Evolutionary conservation across 2,888 invertebrate genomes (phyloP).

Genomic region (Clepsis dumicolana): DNA sequence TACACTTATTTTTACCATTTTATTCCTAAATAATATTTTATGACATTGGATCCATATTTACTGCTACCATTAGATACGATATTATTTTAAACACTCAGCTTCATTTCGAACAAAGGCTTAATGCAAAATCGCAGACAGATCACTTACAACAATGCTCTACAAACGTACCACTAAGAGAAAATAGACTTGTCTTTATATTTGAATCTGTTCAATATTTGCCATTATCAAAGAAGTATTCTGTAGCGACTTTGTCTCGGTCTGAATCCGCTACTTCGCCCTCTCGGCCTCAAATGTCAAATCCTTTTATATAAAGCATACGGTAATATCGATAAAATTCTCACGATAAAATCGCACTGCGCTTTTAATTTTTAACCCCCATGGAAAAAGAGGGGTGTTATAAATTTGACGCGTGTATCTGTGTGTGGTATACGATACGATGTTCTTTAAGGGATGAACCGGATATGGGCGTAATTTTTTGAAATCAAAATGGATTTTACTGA

Average conservation of each 20-base stretch:
- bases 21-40: no score
- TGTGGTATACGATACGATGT: no score
- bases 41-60: no score
- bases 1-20: no score
- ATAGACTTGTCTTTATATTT: conserved; percentile 56
- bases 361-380: no score
- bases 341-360: conserved; percentile 6
- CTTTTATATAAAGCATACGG: conserved; percentile 74
- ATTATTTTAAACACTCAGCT: not conserved
- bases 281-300: conserved; percentile 81
- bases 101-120: conserved; percentile 11
- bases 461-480: no score
- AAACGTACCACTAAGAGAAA: conserved; percentile 24
- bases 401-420: no score
- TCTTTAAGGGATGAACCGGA: no score
- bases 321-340: conserved; percentile 50
- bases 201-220: conserved; percentile 72
- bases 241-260: conserved; percentile 75
- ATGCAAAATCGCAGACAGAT: conserved; percentile 35
- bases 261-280: conserved; percentile 79
- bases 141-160: conserved; percentile 32
- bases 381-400: no score
- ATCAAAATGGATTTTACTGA: no score
- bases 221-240: conserved; percentile 70
- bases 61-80: not conserved